A percentile compares a stretch with the other conserved stretches of the same genome.
Evolutionary conservation across 2,888 invertebrate species (phyloP).

Genomic region (Diarsia rubi): DNA sequence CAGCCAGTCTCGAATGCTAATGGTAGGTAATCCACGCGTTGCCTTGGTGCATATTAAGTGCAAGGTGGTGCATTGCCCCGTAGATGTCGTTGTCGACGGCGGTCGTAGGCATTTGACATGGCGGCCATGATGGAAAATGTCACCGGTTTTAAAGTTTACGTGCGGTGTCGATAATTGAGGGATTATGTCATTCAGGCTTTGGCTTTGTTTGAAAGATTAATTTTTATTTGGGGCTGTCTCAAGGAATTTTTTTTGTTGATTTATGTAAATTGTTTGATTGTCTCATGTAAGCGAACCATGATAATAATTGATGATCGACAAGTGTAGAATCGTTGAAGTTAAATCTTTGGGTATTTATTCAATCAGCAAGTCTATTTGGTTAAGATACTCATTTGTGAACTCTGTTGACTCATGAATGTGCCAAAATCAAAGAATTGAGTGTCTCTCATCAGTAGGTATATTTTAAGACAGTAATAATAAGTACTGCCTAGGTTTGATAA

Average conservation of each 20-base stretch:
- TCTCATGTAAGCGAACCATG: background rate
- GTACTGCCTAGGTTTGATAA: background rate
- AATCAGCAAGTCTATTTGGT: background rate
- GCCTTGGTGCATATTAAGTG: constrained; percentile 87
- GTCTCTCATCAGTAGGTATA: background rate
- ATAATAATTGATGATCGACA: background rate
- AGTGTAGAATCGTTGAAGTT: no score
- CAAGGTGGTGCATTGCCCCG: constrained; percentile 88
- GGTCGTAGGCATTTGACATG: constrained; percentile 64
- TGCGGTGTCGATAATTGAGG: constrained; percentile 23
- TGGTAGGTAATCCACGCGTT: constrained; percentile 67
- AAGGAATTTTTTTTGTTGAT: background rate
- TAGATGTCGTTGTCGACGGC: constrained; percentile 76
- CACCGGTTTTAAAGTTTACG: constrained; percentile 10
- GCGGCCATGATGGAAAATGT: constrained; percentile 50
- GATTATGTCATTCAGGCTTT: constrained; percentile 2
- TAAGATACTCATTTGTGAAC: background rate
- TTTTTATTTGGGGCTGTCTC: background rate
- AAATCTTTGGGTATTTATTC: background rate
- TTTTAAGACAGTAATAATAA: background rate
- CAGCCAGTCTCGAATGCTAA: constrained; percentile 60
- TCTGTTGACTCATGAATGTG: no score
- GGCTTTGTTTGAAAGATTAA: background rate
- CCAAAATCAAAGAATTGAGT: background rate
- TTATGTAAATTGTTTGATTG: background rate